A percentile compares a stretch with the other conserved stretches of the same genome.
phyloP scores from a whole-genome alignment of 37 sponge, comb jelly and placozoan genomes.

The Geodia barretti region DNA sequence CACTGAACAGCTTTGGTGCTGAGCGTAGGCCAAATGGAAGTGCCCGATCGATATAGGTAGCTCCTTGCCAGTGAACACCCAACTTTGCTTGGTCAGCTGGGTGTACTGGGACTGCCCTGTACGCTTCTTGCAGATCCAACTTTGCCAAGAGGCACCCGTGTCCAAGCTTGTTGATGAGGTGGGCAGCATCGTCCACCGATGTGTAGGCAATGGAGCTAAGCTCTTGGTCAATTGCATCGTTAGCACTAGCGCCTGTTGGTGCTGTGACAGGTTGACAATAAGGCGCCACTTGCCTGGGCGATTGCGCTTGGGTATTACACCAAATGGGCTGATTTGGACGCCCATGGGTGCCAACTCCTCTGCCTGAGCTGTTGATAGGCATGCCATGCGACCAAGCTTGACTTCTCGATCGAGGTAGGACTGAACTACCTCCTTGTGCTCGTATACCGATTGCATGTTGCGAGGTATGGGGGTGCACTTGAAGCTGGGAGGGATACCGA shows the following conservation, averaged over 20 bases:
- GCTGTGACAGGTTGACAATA: not conserved
- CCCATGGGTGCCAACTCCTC: not conserved
- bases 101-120: not conserved
- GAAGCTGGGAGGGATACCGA: not conserved
- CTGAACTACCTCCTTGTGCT: not conserved
- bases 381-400: not conserved
- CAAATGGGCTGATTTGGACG: not conserved
- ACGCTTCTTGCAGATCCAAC: not conserved
- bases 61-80: not conserved
- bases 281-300: too few species aligned
- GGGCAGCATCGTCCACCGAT: not conserved
- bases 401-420: conserved; percentile 7
- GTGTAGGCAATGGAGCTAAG: not conserved
- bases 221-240: not conserved
- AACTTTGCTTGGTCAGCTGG: not conserved
- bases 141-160: not conserved
- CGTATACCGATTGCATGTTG: not conserved
- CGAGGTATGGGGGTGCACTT: not conserved
- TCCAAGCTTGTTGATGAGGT: not conserved
- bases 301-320: not conserved
- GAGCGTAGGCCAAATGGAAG: not conserved
- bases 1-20: not conserved
- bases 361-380: not conserved
- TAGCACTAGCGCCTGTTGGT: not conserved
- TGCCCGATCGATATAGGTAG: not conserved